Base-by-base conservation (phyloP, 1,140 invertebrate species). In the Ooceraea biroi region DNA sequence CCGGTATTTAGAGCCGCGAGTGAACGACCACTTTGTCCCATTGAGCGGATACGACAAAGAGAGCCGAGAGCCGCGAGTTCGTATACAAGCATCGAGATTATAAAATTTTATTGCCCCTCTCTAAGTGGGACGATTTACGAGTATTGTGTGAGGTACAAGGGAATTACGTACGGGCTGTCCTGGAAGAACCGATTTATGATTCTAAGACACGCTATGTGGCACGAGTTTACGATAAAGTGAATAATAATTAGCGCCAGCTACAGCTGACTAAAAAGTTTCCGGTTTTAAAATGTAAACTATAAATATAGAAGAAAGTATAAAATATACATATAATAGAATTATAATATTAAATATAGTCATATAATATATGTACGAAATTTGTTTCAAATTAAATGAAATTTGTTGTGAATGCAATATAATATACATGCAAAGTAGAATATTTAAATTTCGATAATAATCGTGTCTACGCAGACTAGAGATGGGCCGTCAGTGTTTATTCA, bases 401-500 rank as follows among this genome's bases (percentile, higher is more conserved):
- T 27, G 7, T 57, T 17, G 36, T 17, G 1, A 17, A 36, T 7
- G 27, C 12, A 19, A 36, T 7, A 19, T 41, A n/a, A 11, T 11
- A 44, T 19, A 63, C 36, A 14, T 57, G n/a, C n/a, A n/a, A n/a
- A n/a, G n/a, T n/a, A n/a, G n/a, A n/a, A n/a, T n/a, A 73, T 85
- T 76, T 55, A 12, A 41, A 8, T 57, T 4, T 46, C 25, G 22
- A 5, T 57, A 71, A 57, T 25, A 71, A 71, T 46, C 63, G 57
- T 48, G 36, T 52, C 25, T 48, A 71, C n/a, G 57, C 44, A 10
- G 12, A 78, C 68, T 44, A 69, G 30, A 71, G 48, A 80, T 86
- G 73, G 55, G 30, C 22, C 19, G 48, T 69, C 63, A 83, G 41
- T 77, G 82, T 44, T 87, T 61, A 30, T 50, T 83, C 19, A 57